Conservation (phyloP, 2,113 vertebrate species). For the Opisthocomus hoazin region DNA sequence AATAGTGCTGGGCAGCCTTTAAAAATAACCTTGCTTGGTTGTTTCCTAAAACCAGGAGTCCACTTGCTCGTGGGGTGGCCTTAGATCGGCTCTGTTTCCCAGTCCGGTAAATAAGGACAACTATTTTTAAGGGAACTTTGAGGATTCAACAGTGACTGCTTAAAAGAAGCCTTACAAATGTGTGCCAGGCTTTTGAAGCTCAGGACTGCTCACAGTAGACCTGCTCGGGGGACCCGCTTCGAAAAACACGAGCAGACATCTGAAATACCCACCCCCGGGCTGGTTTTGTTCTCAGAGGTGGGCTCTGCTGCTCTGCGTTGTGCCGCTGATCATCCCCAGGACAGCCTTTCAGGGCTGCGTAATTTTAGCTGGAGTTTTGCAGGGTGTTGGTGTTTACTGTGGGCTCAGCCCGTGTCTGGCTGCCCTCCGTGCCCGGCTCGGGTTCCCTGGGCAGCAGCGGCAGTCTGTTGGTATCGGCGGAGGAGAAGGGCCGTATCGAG, state of each 20-base stretch:
- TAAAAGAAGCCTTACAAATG: background rate
- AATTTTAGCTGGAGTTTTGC: background rate
- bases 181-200: background rate
- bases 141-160: background rate
- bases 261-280: background rate
- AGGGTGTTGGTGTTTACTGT: background rate
- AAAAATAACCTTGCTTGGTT: background rate
- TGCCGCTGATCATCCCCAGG: background rate
- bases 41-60: background rate
- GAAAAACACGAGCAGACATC: background rate
- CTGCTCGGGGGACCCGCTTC: background rate
- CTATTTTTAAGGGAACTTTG: background rate
- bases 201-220: background rate
- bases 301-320: background rate
- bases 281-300: background rate
- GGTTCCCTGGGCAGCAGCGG: slow-evolving; percentile 4
- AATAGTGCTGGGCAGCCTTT: background rate
- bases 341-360: accelerated
- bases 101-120: background rate
- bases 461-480: background rate
- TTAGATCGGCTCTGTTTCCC: background rate
- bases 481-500: background rate
- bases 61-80: background rate
- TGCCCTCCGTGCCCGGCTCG: background rate
- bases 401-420: accelerated